Conservation (phyloP, 2,888 invertebrate species). For the Pristionchus mayeri region DNA sequence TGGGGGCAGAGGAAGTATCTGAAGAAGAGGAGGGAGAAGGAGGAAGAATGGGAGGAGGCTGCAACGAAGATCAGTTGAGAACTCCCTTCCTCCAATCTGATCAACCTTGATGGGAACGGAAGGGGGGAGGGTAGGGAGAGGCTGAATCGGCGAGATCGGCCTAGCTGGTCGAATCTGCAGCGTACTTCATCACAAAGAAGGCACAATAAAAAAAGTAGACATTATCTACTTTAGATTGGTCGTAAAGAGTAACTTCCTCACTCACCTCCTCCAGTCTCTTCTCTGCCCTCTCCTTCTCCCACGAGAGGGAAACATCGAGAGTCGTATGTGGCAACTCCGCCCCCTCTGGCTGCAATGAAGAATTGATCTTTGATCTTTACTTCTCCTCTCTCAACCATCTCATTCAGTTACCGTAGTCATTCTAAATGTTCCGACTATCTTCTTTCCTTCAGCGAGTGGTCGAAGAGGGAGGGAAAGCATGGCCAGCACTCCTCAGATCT, state of each 20-base stretch:
- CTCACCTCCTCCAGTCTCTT: neutral
- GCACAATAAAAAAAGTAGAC: no score
- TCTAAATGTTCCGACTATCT: slow-evolving; percentile 18
- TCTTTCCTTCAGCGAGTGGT: slow-evolving; percentile 28
- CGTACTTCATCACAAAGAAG: no score
- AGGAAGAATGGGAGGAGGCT: neutral
- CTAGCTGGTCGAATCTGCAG: neutral
- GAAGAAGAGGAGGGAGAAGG: neutral
- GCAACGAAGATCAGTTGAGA: neutral
- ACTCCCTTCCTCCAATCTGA: neutral
- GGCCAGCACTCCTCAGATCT: slow-evolving; percentile 12
- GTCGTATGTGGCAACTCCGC: neutral
- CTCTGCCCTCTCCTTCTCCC: slow-evolving; percentile 19
- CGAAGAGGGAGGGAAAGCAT: slow-evolving; percentile 34
- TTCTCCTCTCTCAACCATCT: neutral
- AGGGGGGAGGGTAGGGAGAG: neutral
- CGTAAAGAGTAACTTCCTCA: neutral
- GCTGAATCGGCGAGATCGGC: neutral
- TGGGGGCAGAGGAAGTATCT: slow-evolving; percentile 1
- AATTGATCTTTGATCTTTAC: neutral
- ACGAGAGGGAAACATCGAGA: slow-evolving; percentile 28
- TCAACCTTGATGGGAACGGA: neutral
- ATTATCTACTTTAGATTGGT: neutral
- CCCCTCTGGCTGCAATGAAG: neutral
- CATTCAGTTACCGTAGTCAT: neutral